Evolutionary conservation across 1,140 invertebrate species (phyloP).

Genomic region (Cepaea nemoralis): DNA sequence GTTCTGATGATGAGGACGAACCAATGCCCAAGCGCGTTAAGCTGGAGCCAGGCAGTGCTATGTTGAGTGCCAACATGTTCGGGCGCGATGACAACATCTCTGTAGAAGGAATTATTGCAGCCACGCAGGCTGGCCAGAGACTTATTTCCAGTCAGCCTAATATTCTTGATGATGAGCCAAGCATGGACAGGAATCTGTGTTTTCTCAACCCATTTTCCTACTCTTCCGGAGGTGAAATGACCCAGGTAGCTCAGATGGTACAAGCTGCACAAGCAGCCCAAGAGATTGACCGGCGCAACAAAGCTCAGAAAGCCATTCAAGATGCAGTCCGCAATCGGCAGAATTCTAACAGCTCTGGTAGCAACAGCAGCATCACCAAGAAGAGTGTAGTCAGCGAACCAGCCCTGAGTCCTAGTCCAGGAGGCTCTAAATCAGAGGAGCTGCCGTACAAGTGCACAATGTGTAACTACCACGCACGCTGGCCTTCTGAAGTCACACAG

Average conservation of each 20-base stretch:
- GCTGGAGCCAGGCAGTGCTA: conserved; percentile 17
- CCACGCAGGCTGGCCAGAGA: conserved; percentile 48
- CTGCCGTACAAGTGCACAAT: conserved; percentile 69
- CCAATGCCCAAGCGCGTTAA: conserved; percentile 18
- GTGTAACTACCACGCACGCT: conserved; percentile 70
- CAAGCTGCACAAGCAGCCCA: conserved; percentile 6
- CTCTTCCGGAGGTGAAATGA: neutral
- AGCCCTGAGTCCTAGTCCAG: neutral
- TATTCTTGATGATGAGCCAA: conserved; percentile 46
- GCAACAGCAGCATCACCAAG: neutral
- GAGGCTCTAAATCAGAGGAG: conserved; percentile 33
- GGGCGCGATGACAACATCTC: conserved; percentile 43
- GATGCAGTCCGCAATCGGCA: conserved; percentile 6
- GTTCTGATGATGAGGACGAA: conserved; percentile 36
- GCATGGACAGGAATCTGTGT: conserved; percentile 3
- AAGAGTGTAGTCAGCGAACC: conserved; percentile 1
- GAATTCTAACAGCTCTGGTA: neutral
- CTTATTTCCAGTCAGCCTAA: conserved; percentile 44
- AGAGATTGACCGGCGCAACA: conserved; percentile 15
- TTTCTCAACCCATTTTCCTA: neutral
- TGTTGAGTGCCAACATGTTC: neutral
- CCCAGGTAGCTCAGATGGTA: neutral
- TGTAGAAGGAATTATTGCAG: conserved; percentile 51
- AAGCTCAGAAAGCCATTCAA: conserved; percentile 27
- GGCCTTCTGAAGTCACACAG: conserved; percentile 72